Conservation (phyloP, 2,113 vertebrate genomes). For the Seriola dumerili region DNA sequence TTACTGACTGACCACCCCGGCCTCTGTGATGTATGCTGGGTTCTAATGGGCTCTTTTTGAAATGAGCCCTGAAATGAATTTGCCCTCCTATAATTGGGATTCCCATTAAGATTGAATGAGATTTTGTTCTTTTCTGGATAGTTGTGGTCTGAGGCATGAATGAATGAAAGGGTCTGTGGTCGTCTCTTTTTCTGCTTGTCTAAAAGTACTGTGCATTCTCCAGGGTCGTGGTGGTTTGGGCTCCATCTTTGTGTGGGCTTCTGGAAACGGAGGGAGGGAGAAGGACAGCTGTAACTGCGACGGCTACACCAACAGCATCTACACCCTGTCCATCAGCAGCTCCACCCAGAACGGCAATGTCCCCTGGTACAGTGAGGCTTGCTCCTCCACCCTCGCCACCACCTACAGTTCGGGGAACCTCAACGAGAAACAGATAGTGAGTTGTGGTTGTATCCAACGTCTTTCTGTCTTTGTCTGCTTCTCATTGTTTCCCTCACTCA, state of each 20-base stretch:
- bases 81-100: conserved; percentile 52
- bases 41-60: conserved; percentile 60
- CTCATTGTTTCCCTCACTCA: not conserved
- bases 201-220: conserved; percentile 79
- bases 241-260: conserved; percentile 99
- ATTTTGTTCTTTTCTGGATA: conserved; percentile 39
- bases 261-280: conserved; percentile 96
- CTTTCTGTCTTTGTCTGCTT: conserved; percentile 72
- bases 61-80: conserved; percentile 53
- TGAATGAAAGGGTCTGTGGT: conserved; percentile 32
- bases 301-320: conserved; percentile 99
- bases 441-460: conserved; percentile 88
- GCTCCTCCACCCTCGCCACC: conserved; percentile 97
- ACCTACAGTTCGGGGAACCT: conserved; percentile 98
- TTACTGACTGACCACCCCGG: conserved; percentile 62
- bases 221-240: conserved; percentile 94
- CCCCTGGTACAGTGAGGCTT: conserved; percentile 99
- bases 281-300: conserved; percentile 99
- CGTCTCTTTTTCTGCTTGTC: conserved; percentile 7
- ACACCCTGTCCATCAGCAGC: conserved; percentile 98
- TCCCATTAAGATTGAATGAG: conserved; percentile 55
- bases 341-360: conserved; percentile 95
- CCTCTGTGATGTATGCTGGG: conserved; percentile 44
- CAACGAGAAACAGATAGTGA: conserved; percentile 97
- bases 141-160: conserved; percentile 13